A percentile compares a stretch with the other conserved stretches of the same genome.
Evolutionary conservation across 2,888 invertebrate species (phyloP).

Genomic region (Artemia sp.): DNA sequence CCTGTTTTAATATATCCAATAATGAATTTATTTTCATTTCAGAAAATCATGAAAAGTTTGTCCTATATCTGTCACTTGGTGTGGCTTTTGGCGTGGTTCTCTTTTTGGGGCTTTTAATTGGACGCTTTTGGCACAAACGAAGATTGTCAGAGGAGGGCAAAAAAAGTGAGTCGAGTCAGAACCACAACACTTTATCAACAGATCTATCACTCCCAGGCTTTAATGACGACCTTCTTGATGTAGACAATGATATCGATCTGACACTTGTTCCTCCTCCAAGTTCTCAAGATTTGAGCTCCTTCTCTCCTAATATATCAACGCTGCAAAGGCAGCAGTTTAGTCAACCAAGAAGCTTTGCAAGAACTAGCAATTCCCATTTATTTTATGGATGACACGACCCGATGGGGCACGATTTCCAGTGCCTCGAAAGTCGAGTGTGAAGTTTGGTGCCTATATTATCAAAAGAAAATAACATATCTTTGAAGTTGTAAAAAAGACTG

Average conservation of each 20-base stretch:
- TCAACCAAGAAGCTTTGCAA: neutral
- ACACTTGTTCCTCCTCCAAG: conserved; percentile 49
- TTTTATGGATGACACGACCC: conserved; percentile 11
- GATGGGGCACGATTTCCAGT: conserved; percentile 7
- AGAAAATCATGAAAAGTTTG: conserved; percentile 62
- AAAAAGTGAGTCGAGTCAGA: conserved; percentile 18
- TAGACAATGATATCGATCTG: conserved; percentile 59
- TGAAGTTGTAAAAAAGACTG: too few species aligned
- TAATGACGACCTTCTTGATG: conserved; percentile 69
- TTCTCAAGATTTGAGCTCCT: conserved; percentile 29
- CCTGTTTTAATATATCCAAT: too few species aligned
- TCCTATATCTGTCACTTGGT: conserved; percentile 63
- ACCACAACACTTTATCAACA: conserved; percentile 32
- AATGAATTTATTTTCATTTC: conserved; percentile 27
- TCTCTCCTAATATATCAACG: neutral
- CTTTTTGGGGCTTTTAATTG: conserved; percentile 51
- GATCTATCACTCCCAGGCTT: conserved; percentile 62
- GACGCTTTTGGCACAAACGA: conserved; percentile 49
- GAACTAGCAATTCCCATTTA: conserved; percentile 12
- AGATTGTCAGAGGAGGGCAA: conserved; percentile 40
- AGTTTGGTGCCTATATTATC: neutral
- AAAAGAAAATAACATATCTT: too few species aligned
- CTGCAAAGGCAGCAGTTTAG: conserved; percentile 6
- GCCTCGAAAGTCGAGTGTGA: conserved; percentile 13
- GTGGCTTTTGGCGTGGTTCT: conserved; percentile 52